Evolutionary conservation across 2,113 vertebrate genomes (phyloP), one percentile per base, ranked within the genome.

Genomic region (Egretta garzetta): DNA sequence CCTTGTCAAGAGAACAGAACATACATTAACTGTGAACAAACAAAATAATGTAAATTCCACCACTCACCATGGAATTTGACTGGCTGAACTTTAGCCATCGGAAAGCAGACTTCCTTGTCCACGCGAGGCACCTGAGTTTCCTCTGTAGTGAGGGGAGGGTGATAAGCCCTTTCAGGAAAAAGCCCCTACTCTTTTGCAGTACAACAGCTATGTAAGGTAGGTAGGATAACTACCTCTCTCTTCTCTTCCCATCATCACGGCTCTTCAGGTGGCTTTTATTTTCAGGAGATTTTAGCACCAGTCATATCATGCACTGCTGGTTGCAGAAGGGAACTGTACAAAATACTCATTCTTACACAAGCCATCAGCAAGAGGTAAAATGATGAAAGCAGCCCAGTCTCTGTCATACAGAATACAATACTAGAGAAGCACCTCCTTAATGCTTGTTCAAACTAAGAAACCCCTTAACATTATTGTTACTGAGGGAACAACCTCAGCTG

Each of bases 11-110:
- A 55, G 73, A 91, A 89, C 45, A 95, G 64, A 81, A 72, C 43
- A 84, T 76, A 91, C 13, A 37, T 32, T 73, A 84, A 76, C 59
- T 12, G 12, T 24, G 73, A 96, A 84, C 75, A 96, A 97, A 96
- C 27, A 74, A 70, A 80, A 86, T 11, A 53, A 77, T 19, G 88
- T 71, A 74, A 94, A 89, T 87, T 81, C 60, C 33, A 62, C 15
- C 45, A 55, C 16, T 71, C 60, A 50, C 35, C 13, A 2, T 64
- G 52, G 86, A 81, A 89, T 92, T 84, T 67, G 21, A 68, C 81
- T 93, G 52, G 35, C 47, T 83, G 60, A 95, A 72, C 55, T 74
- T 66, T 27, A 63, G 37, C 22, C n/a, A 50, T 8, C 14, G 2
- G 70, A 91, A 94, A 94, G 18, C 9, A 80, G 59, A 58, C 16